Conservation (phyloP, 2,888 invertebrate species). For the Dorcus parallelipipedus region DNA sequence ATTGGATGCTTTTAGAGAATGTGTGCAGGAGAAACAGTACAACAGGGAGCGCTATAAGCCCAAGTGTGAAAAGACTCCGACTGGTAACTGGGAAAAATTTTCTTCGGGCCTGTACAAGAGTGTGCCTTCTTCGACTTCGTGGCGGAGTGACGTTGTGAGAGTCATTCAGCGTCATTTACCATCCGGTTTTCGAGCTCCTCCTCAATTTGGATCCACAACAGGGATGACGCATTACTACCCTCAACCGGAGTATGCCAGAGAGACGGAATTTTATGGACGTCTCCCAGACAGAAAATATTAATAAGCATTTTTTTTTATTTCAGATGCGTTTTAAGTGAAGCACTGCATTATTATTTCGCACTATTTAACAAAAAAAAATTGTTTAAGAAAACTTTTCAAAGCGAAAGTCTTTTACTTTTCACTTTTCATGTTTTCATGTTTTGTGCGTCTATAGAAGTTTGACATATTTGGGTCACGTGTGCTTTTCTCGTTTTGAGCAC, state of each 20-base stretch:
- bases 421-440: too few species aligned
- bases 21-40: conserved; percentile 4
- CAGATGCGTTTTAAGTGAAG: too few species aligned
- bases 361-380: neutral
- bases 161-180: conserved; percentile 3
- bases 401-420: too few species aligned
- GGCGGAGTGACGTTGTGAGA: neutral
- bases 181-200: neutral
- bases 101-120: neutral
- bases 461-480: too few species aligned
- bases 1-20: too few species aligned
- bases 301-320: neutral
- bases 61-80: conserved; percentile 1
- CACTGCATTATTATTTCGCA: neutral
- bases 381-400: too few species aligned
- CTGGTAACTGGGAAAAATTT: conserved; percentile 7
- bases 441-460: too few species aligned
- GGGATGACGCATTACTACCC: conserved; percentile 3
- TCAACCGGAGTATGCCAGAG: conserved; percentile 1
- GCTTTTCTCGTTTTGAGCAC: too few species aligned
- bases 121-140: conserved; percentile 4
- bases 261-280: conserved; percentile 6
- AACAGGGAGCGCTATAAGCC: conserved; percentile 7
- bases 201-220: neutral
- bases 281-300: conserved; percentile 13